Evolutionary conservation across 2,888 invertebrate species (phyloP), one percentile per base, ranked within the genome.

Genomic region (Heliconius sara): DNA sequence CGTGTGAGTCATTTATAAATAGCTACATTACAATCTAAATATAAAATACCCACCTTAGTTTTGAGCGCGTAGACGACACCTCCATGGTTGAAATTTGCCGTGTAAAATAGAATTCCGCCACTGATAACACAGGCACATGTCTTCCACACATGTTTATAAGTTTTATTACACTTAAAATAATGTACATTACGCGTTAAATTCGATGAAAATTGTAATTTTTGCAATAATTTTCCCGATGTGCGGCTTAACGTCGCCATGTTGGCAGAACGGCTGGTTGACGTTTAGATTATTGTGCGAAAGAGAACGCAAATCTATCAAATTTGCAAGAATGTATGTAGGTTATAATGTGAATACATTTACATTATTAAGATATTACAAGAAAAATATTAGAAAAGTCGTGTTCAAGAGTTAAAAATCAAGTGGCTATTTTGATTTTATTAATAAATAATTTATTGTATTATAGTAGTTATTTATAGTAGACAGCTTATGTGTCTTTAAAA

Each of bases 231-330:
- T 74, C 86, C 87, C 83, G 94, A 89, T 84, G 89, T 89, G 87
- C 94, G 93, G 89, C 93, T 89, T 85, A 95, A 79, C 89, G 95
- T 92, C 88, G 95, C 95, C 95, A 95, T 95, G 92, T 94, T 95
- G 93, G 89, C 85, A 91, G 88, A 91, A 92, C 92, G 91, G 92
- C 89, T 90, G 90, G 89, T 89, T 89, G 90, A 90, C 89, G 84
- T 73, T 13, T 34, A 19, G 84, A 60, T 13, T 30, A 25, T 10
- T 87, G 87, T 87, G 88, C 84, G 85, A 90, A 86, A 82, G 89
- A 89, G 77, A 89, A 25, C 73, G 79, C 16, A n/a, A 57, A 90
- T 74, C 30, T 83, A 81, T 77, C 52, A 77, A 71, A 70, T 27
- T 75, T 13, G 25, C 47, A n/a, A 66, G 4, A 25, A 34, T 52